Evolutionary conservation across 37 sponge, comb jelly and placozoan species (phyloP).

Genomic region (Beroe ovata): DNA sequence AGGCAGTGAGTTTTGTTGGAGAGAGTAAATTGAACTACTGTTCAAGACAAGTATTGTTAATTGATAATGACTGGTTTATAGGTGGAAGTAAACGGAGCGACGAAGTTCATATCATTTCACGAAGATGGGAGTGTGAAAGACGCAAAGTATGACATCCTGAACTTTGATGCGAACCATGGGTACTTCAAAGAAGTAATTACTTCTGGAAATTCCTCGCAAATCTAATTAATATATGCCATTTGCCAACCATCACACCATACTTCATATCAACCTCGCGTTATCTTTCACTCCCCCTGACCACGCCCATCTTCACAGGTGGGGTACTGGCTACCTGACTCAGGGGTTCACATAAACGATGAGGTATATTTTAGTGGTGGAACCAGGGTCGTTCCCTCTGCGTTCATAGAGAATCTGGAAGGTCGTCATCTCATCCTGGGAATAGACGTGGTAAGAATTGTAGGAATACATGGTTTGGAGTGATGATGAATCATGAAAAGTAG

Average conservation of each 20-base stretch:
- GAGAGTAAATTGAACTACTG: too few species aligned
- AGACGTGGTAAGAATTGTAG: conserved; percentile 61
- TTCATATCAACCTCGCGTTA: too few species aligned
- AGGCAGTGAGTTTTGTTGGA: too few species aligned
- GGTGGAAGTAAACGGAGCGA: conserved; percentile 44
- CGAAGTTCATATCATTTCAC: conserved; percentile 34
- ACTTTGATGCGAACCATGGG: conserved; percentile 36
- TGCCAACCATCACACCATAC: too few species aligned
- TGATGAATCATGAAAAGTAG: too few species aligned
- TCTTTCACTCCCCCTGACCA: too few species aligned
- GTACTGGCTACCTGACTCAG: conserved; percentile 17
- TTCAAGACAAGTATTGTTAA: too few species aligned
- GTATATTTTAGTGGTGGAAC: conserved; percentile 53
- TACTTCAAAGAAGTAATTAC: conserved; percentile 55
- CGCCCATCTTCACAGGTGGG: conserved; percentile 6
- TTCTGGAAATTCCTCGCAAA: not conserved
- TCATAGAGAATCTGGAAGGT: conserved; percentile 16
- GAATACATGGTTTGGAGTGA: too few species aligned
- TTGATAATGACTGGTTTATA: too few species aligned
- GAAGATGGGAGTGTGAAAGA: conserved; percentile 11
- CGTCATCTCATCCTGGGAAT: conserved; percentile 44
- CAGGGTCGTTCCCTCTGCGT: not conserved
- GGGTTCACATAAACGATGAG: not conserved
- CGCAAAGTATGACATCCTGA: conserved; percentile 54
- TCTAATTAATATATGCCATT: too few species aligned